phyloP scores from a whole-genome alignment of 1,140 invertebrate genomes.

The Cotesia glomerata region DNA sequence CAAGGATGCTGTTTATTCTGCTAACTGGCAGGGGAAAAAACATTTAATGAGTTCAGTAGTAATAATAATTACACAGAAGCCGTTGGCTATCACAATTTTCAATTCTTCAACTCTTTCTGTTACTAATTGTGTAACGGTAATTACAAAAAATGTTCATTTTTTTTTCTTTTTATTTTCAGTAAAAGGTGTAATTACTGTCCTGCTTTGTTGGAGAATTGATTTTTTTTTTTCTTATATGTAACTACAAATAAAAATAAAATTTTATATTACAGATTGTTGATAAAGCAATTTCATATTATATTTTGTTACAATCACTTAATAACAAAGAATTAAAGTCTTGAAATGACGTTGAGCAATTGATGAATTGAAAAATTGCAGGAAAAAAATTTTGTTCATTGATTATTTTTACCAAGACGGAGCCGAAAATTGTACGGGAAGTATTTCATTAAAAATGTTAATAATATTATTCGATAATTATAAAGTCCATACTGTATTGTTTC shows the following conservation, averaged over 20 bases:
- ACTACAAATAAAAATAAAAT: background rate
- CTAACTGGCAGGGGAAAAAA: background rate
- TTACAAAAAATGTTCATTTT: background rate
- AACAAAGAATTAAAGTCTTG: background rate
- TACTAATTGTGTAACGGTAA: background rate
- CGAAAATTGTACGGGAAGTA: too few relatives aligned
- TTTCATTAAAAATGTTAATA: too few relatives aligned
- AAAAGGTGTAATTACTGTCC: too few relatives aligned
- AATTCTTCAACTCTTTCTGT: background rate
- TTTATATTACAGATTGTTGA: slow-evolving; percentile 19
- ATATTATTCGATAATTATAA: too few relatives aligned
- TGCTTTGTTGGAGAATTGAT: background rate
- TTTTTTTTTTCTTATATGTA: background rate
- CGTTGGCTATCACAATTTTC: background rate
- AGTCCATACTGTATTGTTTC: too few relatives aligned
- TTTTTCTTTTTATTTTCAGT: too few relatives aligned
- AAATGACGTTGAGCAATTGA: background rate
- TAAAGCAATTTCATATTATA: slow-evolving; percentile 23
- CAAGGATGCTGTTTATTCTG: background rate
- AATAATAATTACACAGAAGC: background rate
- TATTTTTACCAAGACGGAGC: too few relatives aligned
- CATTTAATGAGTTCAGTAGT: background rate
- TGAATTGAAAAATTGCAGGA: background rate
- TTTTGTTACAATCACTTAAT: slow-evolving; percentile 16
- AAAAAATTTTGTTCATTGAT: too few relatives aligned